Base-by-base conservation (phyloP, 1,140 invertebrate genomes). In the Aphelinus certus region DNA sequence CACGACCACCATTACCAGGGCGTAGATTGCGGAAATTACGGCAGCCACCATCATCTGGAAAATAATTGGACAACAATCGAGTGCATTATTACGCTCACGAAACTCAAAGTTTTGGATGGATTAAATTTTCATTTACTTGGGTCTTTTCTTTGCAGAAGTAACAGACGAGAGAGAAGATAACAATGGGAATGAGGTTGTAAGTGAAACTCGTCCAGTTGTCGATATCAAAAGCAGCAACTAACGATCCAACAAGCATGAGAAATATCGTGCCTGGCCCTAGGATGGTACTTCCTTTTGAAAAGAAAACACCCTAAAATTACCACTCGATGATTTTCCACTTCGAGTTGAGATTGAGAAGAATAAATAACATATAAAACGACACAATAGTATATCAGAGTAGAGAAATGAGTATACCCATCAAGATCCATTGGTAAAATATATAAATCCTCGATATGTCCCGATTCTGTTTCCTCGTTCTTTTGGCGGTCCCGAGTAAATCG, bases 1-100 rank as follows among this genome's bases (percentile, higher is more conserved):
- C 1, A 98, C 97, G 48, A 97, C 92, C 87, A 97, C 93, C 97
- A 98, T 98, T 1, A 98, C 89, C 76, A 98, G 89, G 0, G 94
- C 94, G 84, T 98, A 98, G 1, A 93, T 76, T 0, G 92, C 89
- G 70, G 94, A 95, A 53, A 96, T 90, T 26, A 95, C 86, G 61
- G 92, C 93, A 0, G 95, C 95, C 47, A 93, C 87, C 4, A 94
- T 84, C 56, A 98, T 72, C 91, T 96, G 85, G 26, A 26, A 26
- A 26, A 26, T 26, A 26, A 26, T 26, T 26, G 26, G 26, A 26
- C 26, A 26, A 26, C 26, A 26, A 26, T 26, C 26, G 0, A 26
- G 26, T 26, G 26, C 26, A 26, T 26, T 26, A 26, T 26, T 26
- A 26, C 26, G 26, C 26, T 26, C 0, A 26, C 26, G 26, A 26